Conservation (phyloP, 2,113 vertebrate genomes). For the Pipa parva region DNA sequence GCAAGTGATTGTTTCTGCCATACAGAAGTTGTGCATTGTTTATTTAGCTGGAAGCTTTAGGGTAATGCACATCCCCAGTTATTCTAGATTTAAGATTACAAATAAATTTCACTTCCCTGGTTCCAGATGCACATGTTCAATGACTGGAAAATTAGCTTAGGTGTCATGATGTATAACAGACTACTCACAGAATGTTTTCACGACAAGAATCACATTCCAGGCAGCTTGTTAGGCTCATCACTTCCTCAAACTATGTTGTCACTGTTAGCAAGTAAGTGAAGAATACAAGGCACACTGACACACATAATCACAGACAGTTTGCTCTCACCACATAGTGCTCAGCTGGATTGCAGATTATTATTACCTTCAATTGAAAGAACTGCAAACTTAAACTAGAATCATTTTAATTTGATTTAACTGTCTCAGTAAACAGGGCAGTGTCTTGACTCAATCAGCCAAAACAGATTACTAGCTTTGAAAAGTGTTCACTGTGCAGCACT, state of each 20-base stretch:
- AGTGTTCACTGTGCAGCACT: background rate
- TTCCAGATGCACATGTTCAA: slow-evolving; percentile 52
- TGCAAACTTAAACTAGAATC: slow-evolving; percentile 43
- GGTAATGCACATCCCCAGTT: slow-evolving; percentile 45
- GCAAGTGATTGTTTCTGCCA: slow-evolving; percentile 5
- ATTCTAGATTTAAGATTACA: slow-evolving; percentile 53
- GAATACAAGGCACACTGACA: slow-evolving; percentile 50
- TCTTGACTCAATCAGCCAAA: slow-evolving; percentile 22
- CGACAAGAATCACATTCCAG: slow-evolving; percentile 51
- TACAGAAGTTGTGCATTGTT: slow-evolving; percentile 2
- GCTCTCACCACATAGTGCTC: slow-evolving; percentile 44
- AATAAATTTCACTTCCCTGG: slow-evolving; percentile 58
- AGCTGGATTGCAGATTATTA: slow-evolving; percentile 46
- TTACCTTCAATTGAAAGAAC: slow-evolving; percentile 46
- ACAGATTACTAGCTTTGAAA: background rate
- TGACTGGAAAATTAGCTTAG: slow-evolving; percentile 59
- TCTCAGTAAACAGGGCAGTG: slow-evolving; percentile 15
- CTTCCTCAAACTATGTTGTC: slow-evolving; percentile 49
- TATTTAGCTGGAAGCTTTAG: slow-evolving; percentile 15
- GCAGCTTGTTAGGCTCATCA: slow-evolving; percentile 54
- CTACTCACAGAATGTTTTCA: slow-evolving; percentile 56
- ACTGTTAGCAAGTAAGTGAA: slow-evolving; percentile 49
- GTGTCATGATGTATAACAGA: slow-evolving; percentile 54
- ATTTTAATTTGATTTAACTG: slow-evolving; percentile 38
- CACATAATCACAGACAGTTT: slow-evolving; percentile 45